Percentiles rank a stretch among this genome's conserved stretches.
Evolutionary conservation across 2,113 vertebrate species (phyloP).

Genomic region (Pholis gunnellus): DNA sequence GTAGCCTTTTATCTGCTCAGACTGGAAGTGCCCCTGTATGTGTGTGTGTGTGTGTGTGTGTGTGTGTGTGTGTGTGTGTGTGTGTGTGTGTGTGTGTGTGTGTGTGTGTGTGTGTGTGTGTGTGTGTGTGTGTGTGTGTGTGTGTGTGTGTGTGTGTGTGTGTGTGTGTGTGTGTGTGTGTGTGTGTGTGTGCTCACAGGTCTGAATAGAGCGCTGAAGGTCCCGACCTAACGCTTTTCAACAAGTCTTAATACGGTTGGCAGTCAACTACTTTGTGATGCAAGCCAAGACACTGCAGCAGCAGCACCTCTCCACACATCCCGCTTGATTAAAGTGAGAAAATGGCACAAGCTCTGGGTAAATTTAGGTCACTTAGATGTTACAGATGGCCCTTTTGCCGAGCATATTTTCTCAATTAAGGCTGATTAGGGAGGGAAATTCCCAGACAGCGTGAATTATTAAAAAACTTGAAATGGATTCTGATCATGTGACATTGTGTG

Average conservation of each 20-base stretch:
- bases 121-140: not conserved
- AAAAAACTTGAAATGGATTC: constrained; percentile 77
- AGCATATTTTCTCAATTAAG: constrained; percentile 83
- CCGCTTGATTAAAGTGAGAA: constrained; percentile 71
- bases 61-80: not conserved
- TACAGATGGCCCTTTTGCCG: constrained; percentile 77
- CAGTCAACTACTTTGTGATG: constrained; percentile 9
- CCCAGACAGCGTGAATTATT: constrained; percentile 82
- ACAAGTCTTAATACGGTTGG: not conserved
- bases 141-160: not conserved
- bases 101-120: not conserved
- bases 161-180: not conserved
- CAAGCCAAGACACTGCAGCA: constrained; percentile 17
- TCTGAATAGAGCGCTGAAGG: constrained; percentile 10
- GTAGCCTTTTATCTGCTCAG: constrained; percentile 50
- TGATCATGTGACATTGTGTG: constrained; percentile 65
- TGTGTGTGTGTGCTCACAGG: constrained; percentile 7
- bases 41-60: not conserved
- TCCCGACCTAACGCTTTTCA: constrained; percentile 20
- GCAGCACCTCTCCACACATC: constrained; percentile 46
- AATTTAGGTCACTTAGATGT: constrained; percentile 76
- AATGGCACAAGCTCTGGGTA: constrained; percentile 55
- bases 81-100: not conserved
- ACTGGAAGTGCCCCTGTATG: constrained; percentile 7
- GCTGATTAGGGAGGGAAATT: constrained; percentile 77